A percentile compares a stretch with the other conserved stretches of the same genome.
Conservation (phyloP, 2,888 invertebrate species). For the Sphinx pinastri region DNA sequence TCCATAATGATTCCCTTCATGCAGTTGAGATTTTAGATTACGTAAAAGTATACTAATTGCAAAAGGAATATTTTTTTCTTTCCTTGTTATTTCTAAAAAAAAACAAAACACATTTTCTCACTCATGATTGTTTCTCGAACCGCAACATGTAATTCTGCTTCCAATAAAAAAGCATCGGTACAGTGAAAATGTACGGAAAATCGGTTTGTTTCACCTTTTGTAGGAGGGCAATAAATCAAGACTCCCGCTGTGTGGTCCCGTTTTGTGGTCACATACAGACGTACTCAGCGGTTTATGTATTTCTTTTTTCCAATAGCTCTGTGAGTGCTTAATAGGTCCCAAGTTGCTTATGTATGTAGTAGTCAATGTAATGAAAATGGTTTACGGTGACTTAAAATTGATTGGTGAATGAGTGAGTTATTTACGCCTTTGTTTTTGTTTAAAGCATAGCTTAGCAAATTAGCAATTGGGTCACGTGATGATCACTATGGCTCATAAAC, state of each 20-base stretch:
- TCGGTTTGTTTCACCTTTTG: slow-evolving; percentile 15
- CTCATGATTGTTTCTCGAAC: not conserved
- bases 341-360: not conserved
- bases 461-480: no score
- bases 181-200: slow-evolving; percentile 3
- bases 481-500: no score
- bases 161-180: not conserved
- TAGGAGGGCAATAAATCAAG: slow-evolving; percentile 14
- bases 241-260: not conserved
- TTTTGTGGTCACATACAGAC: not conserved
- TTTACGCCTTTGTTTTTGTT: no score
- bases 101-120: not conserved
- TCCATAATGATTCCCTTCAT: no score
- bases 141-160: not conserved
- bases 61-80: no score
- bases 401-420: no score
- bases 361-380: no score
- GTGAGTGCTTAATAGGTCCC: not conserved
- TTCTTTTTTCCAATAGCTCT: not conserved
- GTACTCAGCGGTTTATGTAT: not conserved
- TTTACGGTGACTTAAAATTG: no score
- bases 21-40: no score
- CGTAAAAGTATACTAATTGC: no score
- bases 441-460: no score
- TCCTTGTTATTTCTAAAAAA: not conserved